Base-by-base conservation (phyloP, 1,140 invertebrate species). In the Drosophila ironensis region DNA sequence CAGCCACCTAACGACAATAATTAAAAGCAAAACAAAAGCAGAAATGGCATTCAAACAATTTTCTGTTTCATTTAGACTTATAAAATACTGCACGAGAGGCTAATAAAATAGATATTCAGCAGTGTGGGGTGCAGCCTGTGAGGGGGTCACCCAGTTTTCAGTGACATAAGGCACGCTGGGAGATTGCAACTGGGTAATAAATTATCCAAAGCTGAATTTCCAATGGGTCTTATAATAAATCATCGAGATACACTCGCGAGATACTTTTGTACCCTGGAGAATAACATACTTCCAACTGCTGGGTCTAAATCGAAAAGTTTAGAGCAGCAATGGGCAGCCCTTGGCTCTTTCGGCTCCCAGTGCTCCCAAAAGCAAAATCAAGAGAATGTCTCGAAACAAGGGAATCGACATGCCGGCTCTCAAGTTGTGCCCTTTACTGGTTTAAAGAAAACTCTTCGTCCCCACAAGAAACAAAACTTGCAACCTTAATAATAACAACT, bases 21-120 rank as follows among this genome's bases (percentile, higher is more conserved):
- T 63, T 61, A 63, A 48, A 38, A 24, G 42, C 40, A 46, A 56
- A 27, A 16, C 42, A 38, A 61, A 63, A 25, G 38, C 46, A 14
- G 37, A 53, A 68, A 46, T 63, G 68, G 51, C 74, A 78, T 69
- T 78, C 69, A 63, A 78, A 63, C 51, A 63, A 63, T 73, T 69
- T 42, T 53, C 24, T 25, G 60, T 66, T 52, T 71, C 48, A 59
- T 70, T 70, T 45, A 41, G 22, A 22, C 41, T 28, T 33, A 35
- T 60, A 28, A 47, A 60, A 37, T 53, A 14, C 60, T 33, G 44
- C 59, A 60, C 56, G 56, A 40, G 54, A n/a, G 44, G 30, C 30
- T 9, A 63, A 61, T 47, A 19, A 38, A 47, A 37, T 38, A 22
- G 19, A 63, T 33, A 16, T 16, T 16, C 40, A 27, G 20, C 12